Evolutionary conservation across 2,113 vertebrate species (phyloP), one percentile per base, ranked within the genome.

Genomic region (Suricata suricatta): DNA sequence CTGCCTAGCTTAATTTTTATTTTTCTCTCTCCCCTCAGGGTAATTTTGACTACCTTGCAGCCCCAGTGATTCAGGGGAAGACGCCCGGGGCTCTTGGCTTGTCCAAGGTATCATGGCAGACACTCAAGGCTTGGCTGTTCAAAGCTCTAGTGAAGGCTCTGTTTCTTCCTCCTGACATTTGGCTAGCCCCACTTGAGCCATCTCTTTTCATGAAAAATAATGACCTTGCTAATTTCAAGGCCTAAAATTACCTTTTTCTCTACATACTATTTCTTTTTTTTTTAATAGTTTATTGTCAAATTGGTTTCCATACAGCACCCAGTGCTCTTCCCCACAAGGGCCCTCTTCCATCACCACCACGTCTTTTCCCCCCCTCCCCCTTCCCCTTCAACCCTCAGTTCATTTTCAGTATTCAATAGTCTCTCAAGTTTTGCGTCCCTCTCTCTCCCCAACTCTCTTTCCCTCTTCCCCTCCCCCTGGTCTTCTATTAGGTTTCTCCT

Each of bases 181-280:
- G 41, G 23, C 47, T 12, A 60, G n/a, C 31, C 16, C 29, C 33
- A 8, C 76, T 35, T 68, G 44, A 74, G 17, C 76, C 63, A 17
- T 83, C 35, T 66, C 7, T 90, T 27, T 83, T 95, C 60, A 23
- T 19, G 44, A 95, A 86, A 79, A 77, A 44, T 64, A 93, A 94
- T 72, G 33, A 64, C 88, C 41, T 92, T 93, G 35, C n/a, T 86
- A 17, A 94, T 74, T 77, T 92, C n/a, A 87, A 94, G 35, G 80
- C 41, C n/a, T n/a, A 71, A 76, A 80, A 88, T 83, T 31, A 68
- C n/a, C n/a, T 35, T 68, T 88, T 91, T 88, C 33, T 92, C 23
- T 69, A 35, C 7, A 72, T 16, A 52, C 5, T 41, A 5, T 79
- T 82, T 27, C 33, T 86, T 84, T 41, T 41, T 41, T 41, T 41